phyloP scores from a whole-genome alignment of 2,797 vertebrate genomes.

The Perdix hodgsoniae region DNA sequence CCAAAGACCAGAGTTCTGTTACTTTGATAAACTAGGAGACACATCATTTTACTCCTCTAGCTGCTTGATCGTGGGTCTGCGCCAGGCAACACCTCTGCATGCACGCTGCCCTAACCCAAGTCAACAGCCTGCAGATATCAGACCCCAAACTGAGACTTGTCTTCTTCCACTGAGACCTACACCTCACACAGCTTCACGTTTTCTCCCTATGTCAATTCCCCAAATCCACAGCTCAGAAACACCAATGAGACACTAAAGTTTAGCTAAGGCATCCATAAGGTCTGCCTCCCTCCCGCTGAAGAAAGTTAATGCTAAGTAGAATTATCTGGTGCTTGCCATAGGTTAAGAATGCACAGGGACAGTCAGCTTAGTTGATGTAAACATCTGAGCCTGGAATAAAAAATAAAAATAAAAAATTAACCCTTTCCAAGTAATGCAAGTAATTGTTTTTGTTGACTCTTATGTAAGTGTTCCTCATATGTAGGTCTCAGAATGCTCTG shows the following conservation, averaged over 20 bases:
- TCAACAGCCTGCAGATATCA: neutral
- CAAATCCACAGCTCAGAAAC: neutral
- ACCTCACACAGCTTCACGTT: neutral
- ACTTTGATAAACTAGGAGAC: neutral
- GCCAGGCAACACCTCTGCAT: neutral
- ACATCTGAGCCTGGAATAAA: slow-evolving; percentile 40
- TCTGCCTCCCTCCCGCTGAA: neutral
- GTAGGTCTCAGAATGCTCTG: slow-evolving; percentile 65
- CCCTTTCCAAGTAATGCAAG: slow-evolving; percentile 34
- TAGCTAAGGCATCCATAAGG: neutral
- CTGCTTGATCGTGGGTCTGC: neutral
- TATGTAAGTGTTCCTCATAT: slow-evolving; percentile 55
- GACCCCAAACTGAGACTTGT: neutral
- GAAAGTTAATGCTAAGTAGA: neutral
- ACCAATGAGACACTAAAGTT: neutral
- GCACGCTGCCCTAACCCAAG: fast-evolving
- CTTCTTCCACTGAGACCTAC: neutral
- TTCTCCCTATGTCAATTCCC: neutral
- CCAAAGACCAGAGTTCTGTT: neutral
- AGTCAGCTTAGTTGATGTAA: slow-evolving; percentile 16
- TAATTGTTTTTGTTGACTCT: slow-evolving; percentile 62
- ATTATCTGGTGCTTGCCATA: neutral
- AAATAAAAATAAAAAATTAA: slow-evolving; percentile 14
- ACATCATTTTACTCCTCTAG: neutral
- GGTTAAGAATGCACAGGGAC: neutral